phyloP scores from a whole-genome alignment of 2,797 vertebrate species.

The Fundulus diaphanus region DNA sequence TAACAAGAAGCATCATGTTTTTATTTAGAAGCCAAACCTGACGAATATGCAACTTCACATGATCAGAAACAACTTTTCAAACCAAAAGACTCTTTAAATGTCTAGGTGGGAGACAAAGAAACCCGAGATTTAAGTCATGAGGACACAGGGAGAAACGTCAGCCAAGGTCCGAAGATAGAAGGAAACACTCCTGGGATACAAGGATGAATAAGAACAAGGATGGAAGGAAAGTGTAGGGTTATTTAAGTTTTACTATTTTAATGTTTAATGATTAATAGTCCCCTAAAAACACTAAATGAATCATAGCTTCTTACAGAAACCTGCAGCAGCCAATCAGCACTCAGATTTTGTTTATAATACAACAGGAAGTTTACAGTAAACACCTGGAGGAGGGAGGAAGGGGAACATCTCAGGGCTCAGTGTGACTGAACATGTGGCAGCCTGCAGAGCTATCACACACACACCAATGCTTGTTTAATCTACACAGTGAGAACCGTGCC shows the following conservation, averaged over 20 bases:
- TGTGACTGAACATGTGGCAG: slow-evolving; percentile 9
- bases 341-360: neutral
- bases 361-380: neutral
- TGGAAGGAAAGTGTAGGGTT: neutral
- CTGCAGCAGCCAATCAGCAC: neutral
- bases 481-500: no score
- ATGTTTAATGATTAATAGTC: neutral
- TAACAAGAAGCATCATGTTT: neutral
- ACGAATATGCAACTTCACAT: neutral
- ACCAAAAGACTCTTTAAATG: neutral
- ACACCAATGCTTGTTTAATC: no score
- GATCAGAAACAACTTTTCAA: neutral
- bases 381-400: neutral
- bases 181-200: neutral
- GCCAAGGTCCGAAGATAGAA: neutral
- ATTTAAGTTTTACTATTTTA: neutral
- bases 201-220: neutral
- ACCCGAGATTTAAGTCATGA: neutral
- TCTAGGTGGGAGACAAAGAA: neutral
- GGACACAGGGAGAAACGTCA: neutral
- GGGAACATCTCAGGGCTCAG: neutral
- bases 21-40: neutral
- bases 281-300: neutral
- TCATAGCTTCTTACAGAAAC: neutral
- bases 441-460: neutral